Evolutionary conservation across 2,113 vertebrate genomes (phyloP).

Genomic region (Sylvilagus bachmani): DNA sequence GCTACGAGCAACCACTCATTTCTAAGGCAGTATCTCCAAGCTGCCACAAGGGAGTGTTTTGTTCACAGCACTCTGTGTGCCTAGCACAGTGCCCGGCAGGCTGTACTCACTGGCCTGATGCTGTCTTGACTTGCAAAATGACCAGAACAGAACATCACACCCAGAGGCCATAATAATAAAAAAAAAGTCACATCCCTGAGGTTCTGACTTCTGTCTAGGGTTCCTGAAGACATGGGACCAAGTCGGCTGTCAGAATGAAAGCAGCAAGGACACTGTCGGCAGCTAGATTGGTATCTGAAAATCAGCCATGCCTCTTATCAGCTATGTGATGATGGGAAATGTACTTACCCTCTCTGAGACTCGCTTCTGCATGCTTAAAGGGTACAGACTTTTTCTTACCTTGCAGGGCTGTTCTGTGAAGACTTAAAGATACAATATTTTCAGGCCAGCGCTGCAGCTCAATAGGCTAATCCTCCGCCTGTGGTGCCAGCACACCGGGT

Average conservation of each 20-base stretch:
- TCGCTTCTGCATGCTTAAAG: background rate
- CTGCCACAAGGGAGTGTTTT: background rate
- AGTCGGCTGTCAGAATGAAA: background rate
- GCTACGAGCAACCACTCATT: background rate
- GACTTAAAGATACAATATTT: conserved; percentile 6
- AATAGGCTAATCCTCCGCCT: too few relatives aligned
- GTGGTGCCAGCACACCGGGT: too few relatives aligned
- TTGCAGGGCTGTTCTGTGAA: background rate
- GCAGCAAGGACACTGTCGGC: background rate
- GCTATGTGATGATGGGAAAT: background rate
- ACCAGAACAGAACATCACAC: background rate
- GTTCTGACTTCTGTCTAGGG: background rate
- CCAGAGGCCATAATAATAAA: background rate
- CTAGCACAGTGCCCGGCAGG: background rate
- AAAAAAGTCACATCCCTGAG: background rate
- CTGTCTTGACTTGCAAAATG: background rate
- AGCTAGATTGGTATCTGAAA: background rate
- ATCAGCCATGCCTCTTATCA: background rate
- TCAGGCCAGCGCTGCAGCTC: too few relatives aligned
- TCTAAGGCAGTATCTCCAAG: background rate
- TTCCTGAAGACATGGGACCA: background rate
- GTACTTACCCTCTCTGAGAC: background rate
- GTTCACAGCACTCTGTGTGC: background rate
- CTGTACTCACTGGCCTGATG: background rate
- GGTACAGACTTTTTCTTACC: background rate